Evolutionary conservation across 2,888 invertebrate species (phyloP), one percentile per base, ranked within the genome.

Genomic region (Cremastobaeus sp.): DNA sequence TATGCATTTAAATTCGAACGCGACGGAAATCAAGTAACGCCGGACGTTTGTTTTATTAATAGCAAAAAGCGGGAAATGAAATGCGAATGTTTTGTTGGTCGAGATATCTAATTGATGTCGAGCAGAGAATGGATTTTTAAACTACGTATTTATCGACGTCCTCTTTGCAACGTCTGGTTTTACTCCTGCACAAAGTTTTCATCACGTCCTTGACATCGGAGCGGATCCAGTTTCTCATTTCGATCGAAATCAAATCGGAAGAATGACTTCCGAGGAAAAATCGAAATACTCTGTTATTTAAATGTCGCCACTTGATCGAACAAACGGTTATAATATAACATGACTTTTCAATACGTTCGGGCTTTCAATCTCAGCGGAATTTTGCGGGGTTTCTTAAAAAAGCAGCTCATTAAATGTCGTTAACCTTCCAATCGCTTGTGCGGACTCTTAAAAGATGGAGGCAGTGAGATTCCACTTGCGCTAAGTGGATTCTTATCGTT

Each of bases 311-410:
- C 37, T 47, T 28, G 12, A 28, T 11, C n/a, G 3, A 6, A 37
- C 28, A 47, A 37, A 37, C 8, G 28, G 35, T 37, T 59, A n/a
- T n/a, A n/a, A 47, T 37, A 25, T 47, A 28, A 47, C 59, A 59
- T 47, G 37, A 47, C 28, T 60, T 60, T 60, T 39, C 60, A 60
- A 60, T 48, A 43, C 25, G 11, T n/a, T n/a, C 25, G 17, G 15
- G 43, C 43, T 45, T 17, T 35, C 45, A 15, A 43, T 41, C 43
- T 14, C 34, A 57, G 34, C 35, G 34, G 34, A 9, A 15, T 21
- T 43, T 55, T 34, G 32, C 39, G 18, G 30, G n/a, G n/a, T n/a
- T n/a, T n/a, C n/a, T n/a, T n/a, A n/a, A n/a, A n/a, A n/a, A n/a
- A n/a, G n/a, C n/a, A n/a, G n/a, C n/a, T n/a, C n/a, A n/a, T n/a